phyloP scores from a whole-genome alignment of 2,797 vertebrate genomes.

The Enteromius unitaeniatus region DNA sequence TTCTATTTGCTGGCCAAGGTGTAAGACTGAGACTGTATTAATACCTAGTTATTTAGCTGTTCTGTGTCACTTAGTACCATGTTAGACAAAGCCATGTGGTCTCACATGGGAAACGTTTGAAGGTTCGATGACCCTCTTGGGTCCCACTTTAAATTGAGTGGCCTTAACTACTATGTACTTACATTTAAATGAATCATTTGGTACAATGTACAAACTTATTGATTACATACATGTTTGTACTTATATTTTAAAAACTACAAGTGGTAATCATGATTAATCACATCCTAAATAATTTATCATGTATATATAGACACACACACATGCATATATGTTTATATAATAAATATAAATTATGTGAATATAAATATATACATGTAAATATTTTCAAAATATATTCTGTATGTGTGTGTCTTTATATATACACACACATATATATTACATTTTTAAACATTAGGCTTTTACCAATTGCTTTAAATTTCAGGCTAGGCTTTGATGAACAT shows the following conservation, averaged over 20 bases:
- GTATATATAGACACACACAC: no score
- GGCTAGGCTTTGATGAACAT: no score
- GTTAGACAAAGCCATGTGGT: background rate
- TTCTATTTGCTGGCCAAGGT: background rate
- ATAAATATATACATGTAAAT: no score
- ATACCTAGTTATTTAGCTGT: background rate
- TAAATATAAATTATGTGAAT: no score
- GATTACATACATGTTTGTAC: background rate
- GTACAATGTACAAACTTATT: background rate
- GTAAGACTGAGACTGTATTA: conserved; percentile 12
- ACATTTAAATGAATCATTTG: background rate
- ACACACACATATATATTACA: no score
- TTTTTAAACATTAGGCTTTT: no score
- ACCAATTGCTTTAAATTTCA: no score
- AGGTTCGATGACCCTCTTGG: background rate
- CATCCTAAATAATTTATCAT: no score
- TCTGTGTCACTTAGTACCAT: background rate
- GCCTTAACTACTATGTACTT: background rate
- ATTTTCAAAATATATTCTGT: no score
- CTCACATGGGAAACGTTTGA: background rate
- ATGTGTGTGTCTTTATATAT: no score
- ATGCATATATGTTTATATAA: no score
- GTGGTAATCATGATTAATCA: no score
- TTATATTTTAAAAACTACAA: background rate
- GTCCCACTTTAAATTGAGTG: background rate